Percentiles rank a stretch among this genome's conserved stretches.
These are phyloP conservation scores for Eospalax fontanierii DNA, from an alignment of 2,797 vertebrate species.

Conservation along the genomic window DNA sequence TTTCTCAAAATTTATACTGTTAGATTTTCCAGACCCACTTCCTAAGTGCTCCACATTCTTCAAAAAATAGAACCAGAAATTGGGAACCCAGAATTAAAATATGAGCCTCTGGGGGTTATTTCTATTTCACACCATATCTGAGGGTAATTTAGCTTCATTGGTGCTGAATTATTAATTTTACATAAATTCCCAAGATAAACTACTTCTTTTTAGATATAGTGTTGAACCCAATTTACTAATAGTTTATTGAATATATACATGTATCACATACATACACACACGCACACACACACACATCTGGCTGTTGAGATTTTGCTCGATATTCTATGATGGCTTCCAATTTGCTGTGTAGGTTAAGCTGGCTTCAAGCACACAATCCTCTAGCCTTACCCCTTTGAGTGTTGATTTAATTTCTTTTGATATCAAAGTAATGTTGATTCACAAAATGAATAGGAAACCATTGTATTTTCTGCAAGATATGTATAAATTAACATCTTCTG, in stretches of 20 bases:
- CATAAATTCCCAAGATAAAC: not conserved
- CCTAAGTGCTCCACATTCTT: not conserved
- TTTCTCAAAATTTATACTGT: not conserved
- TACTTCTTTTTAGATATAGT: not conserved
- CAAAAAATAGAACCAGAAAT: not conserved
- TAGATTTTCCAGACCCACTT: not conserved
- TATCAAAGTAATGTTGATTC: not conserved
- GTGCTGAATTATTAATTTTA: not conserved
- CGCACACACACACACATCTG: not conserved
- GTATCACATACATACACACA: not conserved
- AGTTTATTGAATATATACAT: not conserved
- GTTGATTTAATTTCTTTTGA: no score
- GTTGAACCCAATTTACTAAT: not conserved
- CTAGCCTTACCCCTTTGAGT: no score
- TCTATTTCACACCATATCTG: not conserved
- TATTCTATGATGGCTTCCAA: no score
- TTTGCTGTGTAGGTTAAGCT: no score
- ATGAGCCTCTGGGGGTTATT: not conserved
- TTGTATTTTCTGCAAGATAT: not conserved
- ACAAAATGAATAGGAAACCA: not conserved
- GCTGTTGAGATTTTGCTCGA: no score
- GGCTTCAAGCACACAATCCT: no score
- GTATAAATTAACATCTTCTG: not conserved
- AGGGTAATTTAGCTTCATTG: not conserved
- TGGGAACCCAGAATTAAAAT: not conserved